Percentiles rank a stretch among this genome's conserved stretches.
Evolutionary conservation across 1,140 invertebrate species (phyloP).

Genomic region (Oryzaephilus surinamensis): DNA sequence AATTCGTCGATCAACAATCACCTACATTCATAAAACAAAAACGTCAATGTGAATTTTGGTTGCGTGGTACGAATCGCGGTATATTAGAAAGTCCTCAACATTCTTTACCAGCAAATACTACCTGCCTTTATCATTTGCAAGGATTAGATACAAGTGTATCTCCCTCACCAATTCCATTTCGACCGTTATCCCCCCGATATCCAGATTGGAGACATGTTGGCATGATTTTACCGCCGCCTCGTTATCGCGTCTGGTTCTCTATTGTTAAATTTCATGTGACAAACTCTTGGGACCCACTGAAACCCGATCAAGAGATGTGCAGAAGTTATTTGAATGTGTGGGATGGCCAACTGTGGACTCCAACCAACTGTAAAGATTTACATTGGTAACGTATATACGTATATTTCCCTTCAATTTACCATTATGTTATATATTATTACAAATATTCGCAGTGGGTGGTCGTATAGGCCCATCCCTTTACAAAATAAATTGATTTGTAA

Average conservation of each 20-base stretch:
- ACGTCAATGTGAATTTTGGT: constrained; percentile 74
- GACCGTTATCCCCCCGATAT: constrained; percentile 48
- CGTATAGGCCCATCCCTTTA: too few relatives aligned
- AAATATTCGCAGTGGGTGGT: too few relatives aligned
- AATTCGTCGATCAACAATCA: constrained; percentile 69
- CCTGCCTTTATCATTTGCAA: constrained; percentile 76
- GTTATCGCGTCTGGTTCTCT: constrained; percentile 77
- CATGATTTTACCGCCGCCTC: constrained; percentile 44
- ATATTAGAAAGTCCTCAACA: constrained; percentile 69
- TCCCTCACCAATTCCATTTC: constrained; percentile 44
- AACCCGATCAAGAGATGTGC: constrained; percentile 59
- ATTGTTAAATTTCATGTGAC: constrained; percentile 75
- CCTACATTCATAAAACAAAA: constrained; percentile 71
- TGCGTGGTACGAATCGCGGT: constrained; percentile 65
- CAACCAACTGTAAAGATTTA: constrained; percentile 66
- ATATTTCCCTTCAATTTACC: too few relatives aligned
- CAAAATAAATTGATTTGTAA: too few relatives aligned
- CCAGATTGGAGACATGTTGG: constrained; percentile 48
- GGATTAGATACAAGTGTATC: constrained; percentile 45
- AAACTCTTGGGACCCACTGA: constrained; percentile 43
- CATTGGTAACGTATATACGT: constrained; percentile 53
- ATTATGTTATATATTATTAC: too few relatives aligned
- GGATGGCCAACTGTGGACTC: constrained; percentile 67
- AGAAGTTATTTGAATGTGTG: constrained; percentile 70
- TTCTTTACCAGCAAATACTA: constrained; percentile 73